Base-by-base conservation (phyloP, 2,797 vertebrate species). In the Micropoecilia bifurca region DNA sequence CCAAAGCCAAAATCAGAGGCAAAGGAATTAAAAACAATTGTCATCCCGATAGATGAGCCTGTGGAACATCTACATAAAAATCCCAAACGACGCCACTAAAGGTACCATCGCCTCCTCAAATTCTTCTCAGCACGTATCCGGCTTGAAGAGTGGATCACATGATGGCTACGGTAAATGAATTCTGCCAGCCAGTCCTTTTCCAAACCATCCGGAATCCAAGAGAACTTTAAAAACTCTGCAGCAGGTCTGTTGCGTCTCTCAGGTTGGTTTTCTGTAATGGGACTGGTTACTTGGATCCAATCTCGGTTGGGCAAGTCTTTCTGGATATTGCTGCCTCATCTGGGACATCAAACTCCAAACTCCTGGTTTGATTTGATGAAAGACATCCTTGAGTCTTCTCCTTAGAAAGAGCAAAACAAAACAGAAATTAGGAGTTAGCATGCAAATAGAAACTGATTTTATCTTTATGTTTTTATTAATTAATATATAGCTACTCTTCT, bases 41-140 rank as follows among this genome's bases (percentile, higher is more conserved):
- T 39, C 33, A 75, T 55, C 57, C 46, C 80, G 53, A n/a, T 55
- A 53, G 55, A 78, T n/a, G 3, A 83, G 86, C 82, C 89, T 73
- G 36, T 63, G 61, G 77, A 76, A 80, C 33, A n/a, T 74, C 87
- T 76, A 2, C 28, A 47, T 86, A 33, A 61, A 55, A 82, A 78
- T 76, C 85, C 88, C 90, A 88, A 75, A 85, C 72, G 81, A 45
- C 22, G 53, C 77, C 25, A 76, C 75, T 20, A 71, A 77, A 71
- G 73, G 59, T 84, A 90, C 20, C 48, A 50, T 80, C 59, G 63
- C 76, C 43, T 79, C 28, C 66, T 41, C 73, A 57, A 78, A 76
- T 77, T 76, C 63, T 46, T 73, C 47, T 4, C 76, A 76, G 79
- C 33, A 25, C 73, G 80, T 25, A 85, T 87, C 88, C 88, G 72